These are phyloP conservation scores for Burhinus bistriatus DNA, from an alignment of 2,113 vertebrate species.

Conservation along the genomic window DNA sequence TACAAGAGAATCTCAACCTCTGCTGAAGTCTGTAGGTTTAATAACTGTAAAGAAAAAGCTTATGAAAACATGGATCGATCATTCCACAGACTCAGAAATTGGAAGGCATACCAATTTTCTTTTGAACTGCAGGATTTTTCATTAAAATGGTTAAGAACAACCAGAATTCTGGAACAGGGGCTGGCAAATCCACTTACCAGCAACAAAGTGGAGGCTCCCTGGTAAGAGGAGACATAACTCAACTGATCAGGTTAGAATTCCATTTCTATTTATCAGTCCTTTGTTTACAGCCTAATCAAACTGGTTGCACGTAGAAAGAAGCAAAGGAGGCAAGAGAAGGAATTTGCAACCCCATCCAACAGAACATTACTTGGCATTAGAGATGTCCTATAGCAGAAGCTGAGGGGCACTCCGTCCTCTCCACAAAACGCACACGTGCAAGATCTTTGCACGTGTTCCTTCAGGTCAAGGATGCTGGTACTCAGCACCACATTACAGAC, in stretches of 20 bases:
- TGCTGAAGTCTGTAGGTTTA: not conserved
- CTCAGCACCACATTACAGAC: not conserved
- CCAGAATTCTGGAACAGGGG: not conserved
- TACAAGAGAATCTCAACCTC: not conserved
- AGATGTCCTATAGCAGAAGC: not conserved
- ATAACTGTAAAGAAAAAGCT: not conserved
- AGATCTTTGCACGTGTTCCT: not conserved
- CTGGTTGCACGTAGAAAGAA: not conserved
- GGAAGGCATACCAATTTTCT: not conserved
- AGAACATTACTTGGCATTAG: not conserved
- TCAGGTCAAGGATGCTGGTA: not conserved
- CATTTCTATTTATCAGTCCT: not conserved
- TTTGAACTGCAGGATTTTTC: not conserved
- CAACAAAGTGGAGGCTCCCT: not conserved
- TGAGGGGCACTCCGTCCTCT: not conserved
- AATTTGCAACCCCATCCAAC: not conserved
- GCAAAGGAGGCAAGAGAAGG: not conserved
- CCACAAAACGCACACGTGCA: not conserved
- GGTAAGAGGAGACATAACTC: not conserved
- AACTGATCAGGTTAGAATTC: not conserved
- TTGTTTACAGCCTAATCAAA: not conserved
- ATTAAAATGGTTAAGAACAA: not conserved
- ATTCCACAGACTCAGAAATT: not conserved
- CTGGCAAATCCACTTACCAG: not conserved
- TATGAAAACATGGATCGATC: not conserved